Conservation (phyloP, 2,888 invertebrate species). For the Limnephilus lunatus region DNA sequence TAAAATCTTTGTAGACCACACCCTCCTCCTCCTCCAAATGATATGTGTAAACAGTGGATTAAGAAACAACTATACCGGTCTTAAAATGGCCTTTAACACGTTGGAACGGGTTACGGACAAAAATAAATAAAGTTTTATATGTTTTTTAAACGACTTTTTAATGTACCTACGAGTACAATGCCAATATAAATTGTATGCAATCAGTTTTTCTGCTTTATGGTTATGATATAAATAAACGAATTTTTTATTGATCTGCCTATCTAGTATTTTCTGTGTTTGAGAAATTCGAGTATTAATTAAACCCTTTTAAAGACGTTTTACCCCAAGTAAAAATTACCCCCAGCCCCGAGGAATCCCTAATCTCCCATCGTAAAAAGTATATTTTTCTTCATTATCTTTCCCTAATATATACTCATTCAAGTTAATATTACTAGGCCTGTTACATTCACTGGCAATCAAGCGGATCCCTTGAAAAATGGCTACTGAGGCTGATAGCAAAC, state of each 20-base stretch:
- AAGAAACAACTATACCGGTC: too few relatives aligned
- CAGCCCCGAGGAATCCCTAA: not conserved
- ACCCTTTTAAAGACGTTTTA: not conserved
- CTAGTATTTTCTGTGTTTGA: not conserved
- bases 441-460: conserved; percentile 13
- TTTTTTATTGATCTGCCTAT: not conserved
- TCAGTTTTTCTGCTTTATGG: not conserved
- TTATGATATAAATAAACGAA: not conserved
- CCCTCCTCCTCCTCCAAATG: too few relatives aligned
- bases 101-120: too few relatives aligned
- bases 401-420: conserved; percentile 21
- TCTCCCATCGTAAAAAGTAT: conserved; percentile 26
- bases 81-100: too few relatives aligned
- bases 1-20: too few relatives aligned
- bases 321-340: not conserved
- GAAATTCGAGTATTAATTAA: not conserved
- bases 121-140: too few relatives aligned
- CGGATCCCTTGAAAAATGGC: not conserved
- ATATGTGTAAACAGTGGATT: too few relatives aligned
- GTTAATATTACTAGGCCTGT: conserved; percentile 28
- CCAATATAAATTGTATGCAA: too few relatives aligned
- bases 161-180: not conserved
- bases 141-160: too few relatives aligned
- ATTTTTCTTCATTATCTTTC: conserved; percentile 40
- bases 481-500: not conserved